Percentiles rank a stretch among this genome's conserved stretches.
Evolutionary conservation across 2,888 invertebrate genomes (phyloP).

Genomic region (Phania funesta): DNA sequence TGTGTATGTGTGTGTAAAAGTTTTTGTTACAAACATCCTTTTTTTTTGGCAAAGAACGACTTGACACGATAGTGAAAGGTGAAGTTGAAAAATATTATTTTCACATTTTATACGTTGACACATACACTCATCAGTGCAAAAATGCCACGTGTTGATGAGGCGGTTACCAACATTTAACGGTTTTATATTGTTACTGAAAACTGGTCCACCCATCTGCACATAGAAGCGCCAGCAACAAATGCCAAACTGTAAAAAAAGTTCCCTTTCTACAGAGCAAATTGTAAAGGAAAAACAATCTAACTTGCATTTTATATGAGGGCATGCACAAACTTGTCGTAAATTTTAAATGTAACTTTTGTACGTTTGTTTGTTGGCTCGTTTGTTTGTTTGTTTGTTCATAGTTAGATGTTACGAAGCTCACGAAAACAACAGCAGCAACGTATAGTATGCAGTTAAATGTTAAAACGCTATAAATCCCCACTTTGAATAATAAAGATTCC

Average conservation of each 20-base stretch:
- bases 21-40: slow-evolving; percentile 10
- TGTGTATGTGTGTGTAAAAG: background rate
- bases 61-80: slow-evolving; percentile 54
- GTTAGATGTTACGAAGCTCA: background rate
- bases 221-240: slow-evolving; percentile 3
- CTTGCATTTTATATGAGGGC: slow-evolving; percentile 39
- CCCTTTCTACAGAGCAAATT: background rate
- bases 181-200: slow-evolving; percentile 15
- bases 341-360: slow-evolving; percentile 37
- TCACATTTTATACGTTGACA: slow-evolving; percentile 60
- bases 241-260: slow-evolving; percentile 12
- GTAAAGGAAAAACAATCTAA: slow-evolving; percentile 50
- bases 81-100: slow-evolving; percentile 58
- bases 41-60: slow-evolving; percentile 29
- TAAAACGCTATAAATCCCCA: slow-evolving; percentile 50
- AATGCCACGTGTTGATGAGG: slow-evolving; percentile 59
- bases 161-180: slow-evolving; percentile 33
- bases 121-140: slow-evolving; percentile 51
- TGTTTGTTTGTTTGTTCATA: too few relatives aligned
- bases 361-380: background rate
- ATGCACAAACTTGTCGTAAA: slow-evolving; percentile 44
- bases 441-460: slow-evolving; percentile 55
- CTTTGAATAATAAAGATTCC: slow-evolving; percentile 31
- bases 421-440: slow-evolving; percentile 3
- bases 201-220: background rate